A percentile compares a stretch with the other conserved stretches of the same genome.
Evolutionary conservation across 1,140 invertebrate genomes (phyloP).

Genomic region (Triops longicaudatus): DNA sequence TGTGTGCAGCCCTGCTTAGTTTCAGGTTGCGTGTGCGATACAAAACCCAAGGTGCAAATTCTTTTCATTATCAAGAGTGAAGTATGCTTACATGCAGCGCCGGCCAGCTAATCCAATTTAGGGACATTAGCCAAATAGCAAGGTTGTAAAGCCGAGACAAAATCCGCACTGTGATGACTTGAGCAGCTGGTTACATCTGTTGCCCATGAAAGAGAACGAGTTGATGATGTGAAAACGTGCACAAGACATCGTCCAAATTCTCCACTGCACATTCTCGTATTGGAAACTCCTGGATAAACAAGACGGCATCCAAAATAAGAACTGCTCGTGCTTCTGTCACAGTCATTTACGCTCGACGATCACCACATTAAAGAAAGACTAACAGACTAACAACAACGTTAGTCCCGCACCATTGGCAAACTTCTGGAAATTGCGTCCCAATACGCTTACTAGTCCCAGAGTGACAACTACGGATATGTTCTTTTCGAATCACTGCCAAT

Average conservation of each 20-base stretch:
- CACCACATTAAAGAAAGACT: neutral
- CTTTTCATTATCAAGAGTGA: too few species aligned
- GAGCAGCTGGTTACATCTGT: constrained; percentile 14
- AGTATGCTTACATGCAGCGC: too few species aligned
- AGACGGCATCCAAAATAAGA: neutral
- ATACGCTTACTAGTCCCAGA: neutral
- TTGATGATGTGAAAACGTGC: neutral
- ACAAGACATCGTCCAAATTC: neutral
- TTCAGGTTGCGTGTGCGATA: too few species aligned
- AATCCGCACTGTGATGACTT: neutral
- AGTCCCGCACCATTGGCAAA: neutral
- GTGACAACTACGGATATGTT: neutral
- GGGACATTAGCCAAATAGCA: neutral
- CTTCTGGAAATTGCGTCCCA: neutral
- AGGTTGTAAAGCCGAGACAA: neutral
- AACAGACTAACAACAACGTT: neutral
- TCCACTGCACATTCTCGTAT: neutral
- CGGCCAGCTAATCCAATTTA: too few species aligned
- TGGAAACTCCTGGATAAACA: constrained; percentile 11
- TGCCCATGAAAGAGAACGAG: neutral
- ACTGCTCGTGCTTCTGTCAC: neutral
- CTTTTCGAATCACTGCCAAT: neutral
- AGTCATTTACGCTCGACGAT: neutral
- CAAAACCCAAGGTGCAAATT: too few species aligned
- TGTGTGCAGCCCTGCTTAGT: too few species aligned